phyloP scores from a whole-genome alignment of 1,140 invertebrate species.

The Penaeus chinensis region DNA sequence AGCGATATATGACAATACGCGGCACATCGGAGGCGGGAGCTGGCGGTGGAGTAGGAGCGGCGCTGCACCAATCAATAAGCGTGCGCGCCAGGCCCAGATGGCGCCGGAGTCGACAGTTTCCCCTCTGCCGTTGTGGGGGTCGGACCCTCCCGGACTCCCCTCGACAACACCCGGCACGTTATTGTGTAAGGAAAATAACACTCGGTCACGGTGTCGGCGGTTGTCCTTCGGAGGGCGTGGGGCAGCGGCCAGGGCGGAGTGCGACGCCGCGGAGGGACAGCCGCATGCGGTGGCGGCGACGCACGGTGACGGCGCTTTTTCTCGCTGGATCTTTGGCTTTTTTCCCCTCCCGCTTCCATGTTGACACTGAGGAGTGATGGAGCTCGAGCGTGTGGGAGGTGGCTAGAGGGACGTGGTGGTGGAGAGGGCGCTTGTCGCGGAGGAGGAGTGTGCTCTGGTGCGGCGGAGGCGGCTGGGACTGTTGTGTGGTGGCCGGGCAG shows the following conservation, averaged over 20 bases:
- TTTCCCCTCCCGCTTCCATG: no score
- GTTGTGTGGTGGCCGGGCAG: no score
- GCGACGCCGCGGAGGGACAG: not conserved
- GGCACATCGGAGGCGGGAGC: not conserved
- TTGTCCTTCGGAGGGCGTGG: not conserved
- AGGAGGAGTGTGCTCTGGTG: no score
- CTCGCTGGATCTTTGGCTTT: no score
- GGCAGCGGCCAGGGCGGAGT: not conserved
- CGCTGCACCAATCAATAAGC: conserved; percentile 21
- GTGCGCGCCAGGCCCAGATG: conserved; percentile 22
- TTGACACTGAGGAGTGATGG: no score
- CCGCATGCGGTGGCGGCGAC: not conserved
- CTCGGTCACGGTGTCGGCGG: not conserved
- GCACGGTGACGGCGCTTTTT: not conserved
- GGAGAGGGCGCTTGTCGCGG: no score
- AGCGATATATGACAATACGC: not conserved
- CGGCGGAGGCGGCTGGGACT: no score
- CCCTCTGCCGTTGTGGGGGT: conserved; percentile 27
- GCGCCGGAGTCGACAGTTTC: conserved; percentile 21
- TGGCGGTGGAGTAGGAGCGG: not conserved
- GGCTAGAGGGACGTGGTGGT: no score
- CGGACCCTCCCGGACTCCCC: conserved; percentile 10
- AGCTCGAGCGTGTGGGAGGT: no score
- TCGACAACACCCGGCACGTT: conserved; percentile 1
- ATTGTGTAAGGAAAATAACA: conserved; percentile 9